These are phyloP conservation scores for Syndactyla subalaris DNA, from an alignment of 2,797 vertebrate species.

Conservation along the genomic window DNA sequence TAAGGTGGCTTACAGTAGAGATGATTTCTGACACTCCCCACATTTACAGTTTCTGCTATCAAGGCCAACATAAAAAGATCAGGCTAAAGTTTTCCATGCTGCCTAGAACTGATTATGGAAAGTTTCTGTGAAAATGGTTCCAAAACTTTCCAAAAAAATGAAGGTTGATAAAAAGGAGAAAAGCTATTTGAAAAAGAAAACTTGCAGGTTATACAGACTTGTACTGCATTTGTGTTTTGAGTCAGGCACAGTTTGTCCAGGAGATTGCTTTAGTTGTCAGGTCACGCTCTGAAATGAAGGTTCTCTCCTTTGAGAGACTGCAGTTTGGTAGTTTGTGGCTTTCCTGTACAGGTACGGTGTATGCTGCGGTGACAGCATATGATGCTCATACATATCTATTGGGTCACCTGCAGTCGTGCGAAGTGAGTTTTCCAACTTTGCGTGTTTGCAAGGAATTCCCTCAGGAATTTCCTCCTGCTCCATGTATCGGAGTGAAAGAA, in stretches of 20 bases:
- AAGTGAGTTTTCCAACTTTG: fast-evolving
- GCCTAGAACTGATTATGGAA: not conserved
- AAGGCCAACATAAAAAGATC: not conserved
- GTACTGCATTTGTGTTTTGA: not conserved
- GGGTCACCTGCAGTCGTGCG: not conserved
- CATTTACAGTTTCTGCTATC: not conserved
- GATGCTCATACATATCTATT: fast-evolving
- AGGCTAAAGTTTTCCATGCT: not conserved
- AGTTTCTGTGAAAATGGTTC: not conserved
- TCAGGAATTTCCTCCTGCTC: not conserved
- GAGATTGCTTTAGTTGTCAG: not conserved
- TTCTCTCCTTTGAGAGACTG: not conserved
- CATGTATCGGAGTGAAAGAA: not conserved
- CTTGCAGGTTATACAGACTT: not conserved
- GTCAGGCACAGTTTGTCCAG: not conserved
- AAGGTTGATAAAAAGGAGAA: fast-evolving
- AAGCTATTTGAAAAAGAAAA: not conserved
- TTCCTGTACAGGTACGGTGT: not conserved
- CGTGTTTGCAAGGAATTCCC: fast-evolving
- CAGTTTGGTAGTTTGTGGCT: not conserved
- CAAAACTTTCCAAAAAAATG: not conserved
- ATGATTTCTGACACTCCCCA: not conserved
- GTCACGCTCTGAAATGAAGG: not conserved
- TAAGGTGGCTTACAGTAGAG: not conserved
- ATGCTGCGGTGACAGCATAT: not conserved